These are phyloP conservation scores for Parapristionchus giblindavisi DNA, from an alignment of 2,888 invertebrate species.

Conservation along the genomic window DNA sequence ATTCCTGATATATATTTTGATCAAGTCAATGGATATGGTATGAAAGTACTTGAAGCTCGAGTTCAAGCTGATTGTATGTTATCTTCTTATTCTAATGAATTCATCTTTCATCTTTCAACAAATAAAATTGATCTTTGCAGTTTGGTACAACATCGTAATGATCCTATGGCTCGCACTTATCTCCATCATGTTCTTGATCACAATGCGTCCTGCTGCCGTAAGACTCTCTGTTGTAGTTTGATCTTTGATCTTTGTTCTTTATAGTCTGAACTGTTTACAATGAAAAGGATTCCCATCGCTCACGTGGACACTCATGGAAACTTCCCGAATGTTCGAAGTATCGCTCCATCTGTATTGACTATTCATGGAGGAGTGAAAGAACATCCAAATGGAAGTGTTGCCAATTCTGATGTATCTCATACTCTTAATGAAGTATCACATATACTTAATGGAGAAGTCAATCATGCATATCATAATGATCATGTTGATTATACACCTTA, in stretches of 20 bases:
- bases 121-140: too few species aligned
- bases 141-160: slow-evolving; percentile 24
- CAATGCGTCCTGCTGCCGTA: slow-evolving; percentile 13
- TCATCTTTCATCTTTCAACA: too few species aligned
- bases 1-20: slow-evolving; percentile 27
- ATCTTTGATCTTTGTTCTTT: too few species aligned
- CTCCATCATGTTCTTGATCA: slow-evolving; percentile 22
- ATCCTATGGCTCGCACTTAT: slow-evolving; percentile 17
- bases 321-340: slow-evolving; percentile 26
- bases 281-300: slow-evolving; percentile 35
- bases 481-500: too few species aligned
- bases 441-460: too few species aligned
- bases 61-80: slow-evolving; percentile 33
- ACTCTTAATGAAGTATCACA: too few species aligned
- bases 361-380: too few species aligned
- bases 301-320: slow-evolving; percentile 27
- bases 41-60: slow-evolving; percentile 25
- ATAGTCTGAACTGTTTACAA: slow-evolving; percentile 30
- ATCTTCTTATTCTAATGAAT: neutral
- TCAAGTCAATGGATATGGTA: slow-evolving; percentile 1
- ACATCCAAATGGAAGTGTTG: too few species aligned
- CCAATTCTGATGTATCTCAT: too few species aligned
- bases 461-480: too few species aligned
- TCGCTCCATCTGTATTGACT: slow-evolving; percentile 10
- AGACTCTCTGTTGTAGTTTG: too few species aligned